Percentiles rank a stretch among this genome's conserved stretches.
phyloP scores from a whole-genome alignment of 2,797 vertebrate species.

The Enteromius fasciolatus region DNA sequence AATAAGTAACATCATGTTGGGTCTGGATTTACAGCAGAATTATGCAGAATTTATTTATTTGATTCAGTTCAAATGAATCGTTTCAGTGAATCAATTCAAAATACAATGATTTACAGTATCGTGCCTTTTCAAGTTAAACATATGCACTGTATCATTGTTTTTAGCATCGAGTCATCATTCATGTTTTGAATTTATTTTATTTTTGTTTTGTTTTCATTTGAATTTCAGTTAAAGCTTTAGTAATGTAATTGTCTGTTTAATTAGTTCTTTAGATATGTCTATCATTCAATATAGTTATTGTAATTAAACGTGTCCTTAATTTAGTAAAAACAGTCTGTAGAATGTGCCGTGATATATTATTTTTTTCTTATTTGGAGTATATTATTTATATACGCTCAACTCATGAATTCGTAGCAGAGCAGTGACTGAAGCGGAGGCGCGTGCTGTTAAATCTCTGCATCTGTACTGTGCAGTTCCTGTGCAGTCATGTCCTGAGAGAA shows the following conservation, averaged over 20 bases:
- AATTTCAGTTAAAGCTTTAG: neutral
- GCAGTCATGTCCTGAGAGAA: constrained; percentile 4
- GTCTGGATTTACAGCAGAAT: constrained; percentile 9
- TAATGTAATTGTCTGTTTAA: neutral
- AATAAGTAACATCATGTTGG: constrained; percentile 7
- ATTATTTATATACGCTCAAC: neutral
- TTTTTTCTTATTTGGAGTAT: neutral
- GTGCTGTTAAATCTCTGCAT: neutral
- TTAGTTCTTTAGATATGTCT: neutral
- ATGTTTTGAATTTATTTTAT: neutral
- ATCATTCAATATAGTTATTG: neutral
- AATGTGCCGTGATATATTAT: neutral
- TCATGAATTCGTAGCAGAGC: neutral
- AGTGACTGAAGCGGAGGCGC: neutral
- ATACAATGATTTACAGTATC: neutral
- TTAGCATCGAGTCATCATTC: neutral
- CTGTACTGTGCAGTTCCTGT: neutral
- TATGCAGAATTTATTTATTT: neutral
- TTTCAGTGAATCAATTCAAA: neutral
- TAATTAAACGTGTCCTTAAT: neutral
- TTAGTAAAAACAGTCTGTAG: neutral
- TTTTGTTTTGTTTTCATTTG: neutral
- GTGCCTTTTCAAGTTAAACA: neutral
- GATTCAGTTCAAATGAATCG: neutral
- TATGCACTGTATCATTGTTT: neutral